These are phyloP conservation scores for Babyrousa celebensis DNA, from an alignment of 2,797 vertebrate species.

Conservation along the genomic window DNA sequence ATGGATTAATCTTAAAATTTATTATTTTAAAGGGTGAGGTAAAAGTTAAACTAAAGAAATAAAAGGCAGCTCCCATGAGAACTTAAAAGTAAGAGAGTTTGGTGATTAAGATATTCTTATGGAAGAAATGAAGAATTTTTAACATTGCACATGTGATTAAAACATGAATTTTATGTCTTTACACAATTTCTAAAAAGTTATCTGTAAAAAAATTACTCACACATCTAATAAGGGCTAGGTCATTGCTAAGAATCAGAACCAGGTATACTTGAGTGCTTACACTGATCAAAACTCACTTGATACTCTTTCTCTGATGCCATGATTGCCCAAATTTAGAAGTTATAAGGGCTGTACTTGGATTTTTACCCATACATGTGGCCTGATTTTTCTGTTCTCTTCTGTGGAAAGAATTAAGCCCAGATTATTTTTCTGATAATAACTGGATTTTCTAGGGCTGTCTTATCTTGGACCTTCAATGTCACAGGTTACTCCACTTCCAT, in stretches of 20 bases:
- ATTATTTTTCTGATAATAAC: background rate
- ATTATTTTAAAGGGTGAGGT: background rate
- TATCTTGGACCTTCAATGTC: background rate
- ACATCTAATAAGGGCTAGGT: background rate
- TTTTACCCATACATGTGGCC: background rate
- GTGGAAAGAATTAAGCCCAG: background rate
- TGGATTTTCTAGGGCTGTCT: background rate
- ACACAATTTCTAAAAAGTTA: background rate
- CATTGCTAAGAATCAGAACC: background rate
- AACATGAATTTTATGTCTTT: background rate
- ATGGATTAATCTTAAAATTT: background rate
- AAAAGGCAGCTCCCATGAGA: background rate
- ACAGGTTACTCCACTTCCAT: background rate
- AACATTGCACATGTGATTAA: background rate
- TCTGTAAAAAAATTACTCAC: background rate
- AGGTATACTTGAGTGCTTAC: background rate
- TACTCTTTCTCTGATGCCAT: background rate
- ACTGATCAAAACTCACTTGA: background rate
- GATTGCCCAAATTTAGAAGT: background rate
- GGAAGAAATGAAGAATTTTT: background rate
- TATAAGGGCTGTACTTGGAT: background rate
- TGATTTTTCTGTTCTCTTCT: background rate
- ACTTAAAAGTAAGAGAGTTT: background rate
- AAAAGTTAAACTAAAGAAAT: background rate
- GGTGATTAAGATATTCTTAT: background rate